phyloP scores from a whole-genome alignment of 2,797 vertebrate genomes.

The Uromys caudimaculatus region DNA sequence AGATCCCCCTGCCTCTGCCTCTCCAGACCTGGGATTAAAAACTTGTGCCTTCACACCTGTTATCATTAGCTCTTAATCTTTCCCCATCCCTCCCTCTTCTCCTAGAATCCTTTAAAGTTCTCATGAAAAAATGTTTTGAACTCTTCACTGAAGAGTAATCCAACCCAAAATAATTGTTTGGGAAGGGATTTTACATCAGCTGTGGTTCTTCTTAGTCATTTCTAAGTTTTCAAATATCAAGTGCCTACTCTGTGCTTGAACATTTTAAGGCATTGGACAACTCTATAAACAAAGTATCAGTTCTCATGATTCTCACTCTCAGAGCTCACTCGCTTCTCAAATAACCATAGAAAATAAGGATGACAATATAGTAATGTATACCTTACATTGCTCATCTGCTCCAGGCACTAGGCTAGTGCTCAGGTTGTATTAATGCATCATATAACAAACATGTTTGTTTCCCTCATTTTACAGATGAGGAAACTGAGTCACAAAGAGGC shows the following conservation, averaged over 20 bases:
- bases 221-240: slow-evolving; percentile 52
- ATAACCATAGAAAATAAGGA: slow-evolving; percentile 1
- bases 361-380: neutral
- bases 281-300: neutral
- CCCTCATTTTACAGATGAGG: slow-evolving; percentile 28
- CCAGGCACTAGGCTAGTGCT: neutral
- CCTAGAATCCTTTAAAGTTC: neutral
- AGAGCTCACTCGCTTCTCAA: slow-evolving; percentile 37
- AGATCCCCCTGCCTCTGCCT: neutral
- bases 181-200: slow-evolving; percentile 9
- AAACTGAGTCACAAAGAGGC: slow-evolving; percentile 39
- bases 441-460: neutral
- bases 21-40: neutral
- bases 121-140: slow-evolving; percentile 40
- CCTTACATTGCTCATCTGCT: neutral
- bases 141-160: slow-evolving; percentile 1
- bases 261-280: neutral
- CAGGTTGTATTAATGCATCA: slow-evolving; percentile 1
- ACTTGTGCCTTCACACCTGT: neutral
- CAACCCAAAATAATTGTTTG: neutral
- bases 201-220: slow-evolving; percentile 33
- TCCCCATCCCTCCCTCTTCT: neutral
- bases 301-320: neutral
- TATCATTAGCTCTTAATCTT: slow-evolving; percentile 31
- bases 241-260: slow-evolving; percentile 19